A percentile compares a stretch with the other conserved stretches of the same genome.
phyloP scores from a whole-genome alignment of 2,888 invertebrate genomes.

The Sepiola atlantica region DNA sequence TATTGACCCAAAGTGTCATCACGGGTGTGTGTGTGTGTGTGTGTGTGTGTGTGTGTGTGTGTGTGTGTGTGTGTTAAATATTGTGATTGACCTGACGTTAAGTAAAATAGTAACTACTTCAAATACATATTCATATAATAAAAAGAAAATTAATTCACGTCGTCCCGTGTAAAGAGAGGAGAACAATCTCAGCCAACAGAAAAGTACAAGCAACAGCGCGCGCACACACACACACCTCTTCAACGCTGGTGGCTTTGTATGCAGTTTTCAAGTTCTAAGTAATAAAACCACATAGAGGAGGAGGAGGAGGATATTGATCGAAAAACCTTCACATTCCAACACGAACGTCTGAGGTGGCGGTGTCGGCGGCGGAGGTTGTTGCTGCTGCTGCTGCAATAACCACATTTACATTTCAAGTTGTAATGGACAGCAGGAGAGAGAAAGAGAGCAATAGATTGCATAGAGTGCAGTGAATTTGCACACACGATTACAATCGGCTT shows the following conservation, averaged over 20 bases:
- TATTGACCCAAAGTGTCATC: too few species aligned
- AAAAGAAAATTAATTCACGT: neutral
- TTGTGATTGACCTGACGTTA: too few species aligned
- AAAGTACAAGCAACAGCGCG: neutral
- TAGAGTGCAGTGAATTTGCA: neutral
- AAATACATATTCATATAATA: neutral
- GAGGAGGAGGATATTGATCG: neutral
- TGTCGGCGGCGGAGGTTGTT: too few species aligned
- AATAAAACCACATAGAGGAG: neutral
- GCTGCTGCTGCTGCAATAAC: neutral
- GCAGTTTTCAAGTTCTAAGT: slow-evolving; percentile 2
- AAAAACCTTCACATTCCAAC: neutral
- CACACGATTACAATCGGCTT: neutral
- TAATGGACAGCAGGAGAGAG: neutral
- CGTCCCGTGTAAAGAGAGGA: neutral
- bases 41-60: too few species aligned
- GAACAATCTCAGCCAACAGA: too few species aligned
- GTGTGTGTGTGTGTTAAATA: too few species aligned
- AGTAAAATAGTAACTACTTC: too few species aligned
- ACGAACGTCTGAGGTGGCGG: neutral
- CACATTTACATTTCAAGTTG: neutral
- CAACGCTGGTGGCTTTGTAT: too few species aligned
- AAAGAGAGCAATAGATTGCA: neutral
- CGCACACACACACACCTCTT: neutral
- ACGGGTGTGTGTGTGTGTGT: too few species aligned